Conservation (phyloP, 1,140 invertebrate genomes). For the Drosophila sechellia region DNA sequence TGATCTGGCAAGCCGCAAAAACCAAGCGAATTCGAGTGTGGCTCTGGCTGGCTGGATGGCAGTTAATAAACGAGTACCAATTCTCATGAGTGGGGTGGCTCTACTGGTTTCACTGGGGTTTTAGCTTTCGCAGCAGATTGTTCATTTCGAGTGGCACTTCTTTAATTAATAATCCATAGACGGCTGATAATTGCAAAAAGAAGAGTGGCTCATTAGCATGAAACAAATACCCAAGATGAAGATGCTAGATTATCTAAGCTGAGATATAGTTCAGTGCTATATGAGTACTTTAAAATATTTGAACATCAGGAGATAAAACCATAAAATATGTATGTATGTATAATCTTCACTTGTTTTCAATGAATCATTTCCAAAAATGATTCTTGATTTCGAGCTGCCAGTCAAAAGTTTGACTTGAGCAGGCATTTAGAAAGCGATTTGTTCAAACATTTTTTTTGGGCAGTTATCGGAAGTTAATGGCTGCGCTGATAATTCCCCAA, state of each 20-base stretch:
- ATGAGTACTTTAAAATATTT: no score
- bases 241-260: neutral
- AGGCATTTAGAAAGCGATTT: slow-evolving; percentile 44
- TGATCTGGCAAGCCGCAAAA: slow-evolving; percentile 64
- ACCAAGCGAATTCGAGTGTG: slow-evolving; percentile 37
- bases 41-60: slow-evolving; percentile 26
- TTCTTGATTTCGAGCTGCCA: neutral
- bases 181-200: slow-evolving; percentile 3
- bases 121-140: slow-evolving; percentile 15
- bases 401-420: slow-evolving; percentile 16
- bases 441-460: slow-evolving; percentile 17
- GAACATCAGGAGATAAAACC: no score
- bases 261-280: no score
- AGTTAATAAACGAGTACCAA: slow-evolving; percentile 47
- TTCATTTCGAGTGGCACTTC: slow-evolving; percentile 17
- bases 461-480: slow-evolving; percentile 69
- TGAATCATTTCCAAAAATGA: neutral
- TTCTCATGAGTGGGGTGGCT: slow-evolving; percentile 13
- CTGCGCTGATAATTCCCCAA: slow-evolving; percentile 60
- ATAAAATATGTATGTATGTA: no score
- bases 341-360: neutral
- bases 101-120: slow-evolving; percentile 4
- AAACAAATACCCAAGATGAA: neutral
- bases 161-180: slow-evolving; percentile 38
- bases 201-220: slow-evolving; percentile 22